Percentiles rank a stretch among this genome's conserved stretches.
These are phyloP conservation scores for Sebastes ruberrimus DNA, from an alignment of 2,797 vertebrate genomes.

Conservation along the genomic window DNA sequence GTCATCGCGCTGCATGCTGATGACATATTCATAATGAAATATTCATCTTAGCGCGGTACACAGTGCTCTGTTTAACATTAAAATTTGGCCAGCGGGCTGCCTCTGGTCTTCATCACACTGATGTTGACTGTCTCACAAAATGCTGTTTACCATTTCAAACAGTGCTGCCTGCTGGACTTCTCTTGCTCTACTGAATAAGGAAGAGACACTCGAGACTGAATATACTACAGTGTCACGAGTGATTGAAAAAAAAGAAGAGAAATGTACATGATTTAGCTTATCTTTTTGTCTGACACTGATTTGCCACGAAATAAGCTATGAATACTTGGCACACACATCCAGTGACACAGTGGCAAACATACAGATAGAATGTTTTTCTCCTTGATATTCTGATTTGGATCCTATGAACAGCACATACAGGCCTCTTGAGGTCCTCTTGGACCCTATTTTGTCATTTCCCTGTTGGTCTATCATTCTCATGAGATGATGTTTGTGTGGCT, in stretches of 20 bases:
- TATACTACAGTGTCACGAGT: background rate
- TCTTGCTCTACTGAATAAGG: slow-evolving; percentile 35
- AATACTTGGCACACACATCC: background rate
- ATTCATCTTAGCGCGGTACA: slow-evolving; percentile 62
- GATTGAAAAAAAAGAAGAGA: background rate
- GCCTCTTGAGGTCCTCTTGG: background rate
- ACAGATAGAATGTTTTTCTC: background rate
- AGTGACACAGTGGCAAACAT: background rate
- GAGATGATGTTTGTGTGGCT: background rate
- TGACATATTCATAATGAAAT: slow-evolving; percentile 71
- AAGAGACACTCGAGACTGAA: background rate
- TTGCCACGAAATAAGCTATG: background rate
- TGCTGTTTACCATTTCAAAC: slow-evolving; percentile 69
- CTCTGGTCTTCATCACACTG: slow-evolving; percentile 49
- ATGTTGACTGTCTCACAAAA: slow-evolving; percentile 56
- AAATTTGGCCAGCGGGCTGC: slow-evolving; percentile 66
- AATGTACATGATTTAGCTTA: background rate
- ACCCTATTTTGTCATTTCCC: background rate
- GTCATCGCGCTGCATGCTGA: slow-evolving; percentile 59
- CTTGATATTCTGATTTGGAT: background rate
- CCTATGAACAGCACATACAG: background rate
- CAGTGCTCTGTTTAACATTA: slow-evolving; percentile 68
- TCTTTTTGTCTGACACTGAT: slow-evolving; percentile 10
- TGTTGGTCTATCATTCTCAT: background rate
- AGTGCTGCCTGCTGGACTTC: slow-evolving; percentile 43